Base-by-base conservation (phyloP, 23 tunicate species). In the Halocynthia roretzi region DNA sequence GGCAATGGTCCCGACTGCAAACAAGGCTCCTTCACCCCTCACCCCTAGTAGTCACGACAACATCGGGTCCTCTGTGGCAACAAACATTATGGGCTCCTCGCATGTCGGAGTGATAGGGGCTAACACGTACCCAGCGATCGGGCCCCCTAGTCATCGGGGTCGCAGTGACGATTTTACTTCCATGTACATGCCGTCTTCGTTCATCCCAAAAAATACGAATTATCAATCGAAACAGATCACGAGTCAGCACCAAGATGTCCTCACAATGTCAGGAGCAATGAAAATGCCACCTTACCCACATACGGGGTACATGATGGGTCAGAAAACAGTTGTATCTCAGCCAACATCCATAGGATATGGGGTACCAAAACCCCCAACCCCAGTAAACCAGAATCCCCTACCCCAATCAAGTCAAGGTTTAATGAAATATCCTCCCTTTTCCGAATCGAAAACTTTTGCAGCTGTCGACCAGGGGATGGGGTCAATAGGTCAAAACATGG, bases 1-100 rank as follows among this genome's bases (percentile, higher is more conserved):
- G 65, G 66, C 11, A 11, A 50, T 70, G 75, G 31, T 70, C 49
- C 55, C 75, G 9, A 50, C 75, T 10, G 66, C 68, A 17, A 77
- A 70, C 67, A 86, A 86, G 61, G 77, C 58, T n/a, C 82, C 80
- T 19, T 54, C 81, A 50, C 69, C 82, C 51, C 78, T 80, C 67
- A 63, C 57, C 57, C 54, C 85, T 44, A 78, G 78, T 60, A 62
- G 70, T 18, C 67, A 50, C 68, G 84, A 76, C 40, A 70, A 71
- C 61, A 61, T 62, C 62, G 66, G 77, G 67, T 52, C 65, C 20
- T 50, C 87, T 66, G 84, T 60, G 55, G n/a, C n/a, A n/a, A n/a
- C n/a, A 11, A 73, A 73, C 65, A 52, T 73, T 18, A 71, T 82
- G 55, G 87, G 81, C 50, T 52, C 78, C 22, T 73, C 84, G 8